Base-by-base conservation (phyloP, 2,797 vertebrate species). In the Trachops cirrhosus region DNA sequence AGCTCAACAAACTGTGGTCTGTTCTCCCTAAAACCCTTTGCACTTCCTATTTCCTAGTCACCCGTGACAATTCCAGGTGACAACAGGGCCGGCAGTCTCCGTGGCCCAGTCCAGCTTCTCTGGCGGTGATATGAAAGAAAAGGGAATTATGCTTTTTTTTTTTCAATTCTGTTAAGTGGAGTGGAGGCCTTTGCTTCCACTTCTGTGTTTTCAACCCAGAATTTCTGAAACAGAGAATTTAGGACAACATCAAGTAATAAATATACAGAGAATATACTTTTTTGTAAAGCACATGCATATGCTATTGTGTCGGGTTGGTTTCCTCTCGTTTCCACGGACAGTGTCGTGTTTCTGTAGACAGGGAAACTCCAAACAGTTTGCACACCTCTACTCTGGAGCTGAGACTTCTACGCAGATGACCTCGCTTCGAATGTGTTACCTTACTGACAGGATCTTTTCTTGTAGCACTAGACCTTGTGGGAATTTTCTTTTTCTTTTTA, bases 381-480 rank as follows among this genome's bases (percentile, higher is more conserved):
- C 98, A 98, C 98, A 98, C 97, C 98, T 98, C 99, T 99, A 99
- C 98, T 99, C 99, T 98, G 98, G 99, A 99, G 99, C 98, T 98
- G 98, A 98, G 98, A 98, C 98, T 99, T 98, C 99, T 98, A 98
- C 98, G 98, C 98, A 98, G 98, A 98, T 98, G 98, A 99, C 98
- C 98, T 99, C 98, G 98, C 98, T 98, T 99, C 98, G 98, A 98
- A 98, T 98, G 98, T 98, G 98, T 99, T 99, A 98, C 99, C 98
- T 99, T 99, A 99, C 99, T 98, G 98, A 99, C 99, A 99, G 99
- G 98, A 99, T 99, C 99, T 99, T 99, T 99, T 98, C 99, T 99
- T 99, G 99, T 99, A 99, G 99, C 99, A 99, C 99, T 99, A 99
- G 99, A 99, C 97, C 98, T 99, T 98, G 98, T 99, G 98, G 99